Evolutionary conservation across 2,113 vertebrate genomes (phyloP).

Genomic region (Leptodactylus fuscus): DNA sequence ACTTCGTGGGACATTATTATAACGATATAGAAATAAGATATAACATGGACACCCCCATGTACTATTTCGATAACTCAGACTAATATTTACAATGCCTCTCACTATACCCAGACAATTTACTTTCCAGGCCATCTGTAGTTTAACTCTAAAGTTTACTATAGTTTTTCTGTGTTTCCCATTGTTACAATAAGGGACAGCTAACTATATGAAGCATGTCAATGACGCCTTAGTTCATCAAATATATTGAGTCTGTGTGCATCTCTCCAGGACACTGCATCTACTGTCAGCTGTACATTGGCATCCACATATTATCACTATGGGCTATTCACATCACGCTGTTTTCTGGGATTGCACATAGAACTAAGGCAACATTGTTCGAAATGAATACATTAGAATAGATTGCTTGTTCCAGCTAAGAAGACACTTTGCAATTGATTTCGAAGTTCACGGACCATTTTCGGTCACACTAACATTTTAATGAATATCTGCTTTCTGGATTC

Average conservation of each 20-base stretch:
- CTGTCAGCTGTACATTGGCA: slow-evolving; percentile 19
- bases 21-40: no score
- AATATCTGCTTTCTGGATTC: slow-evolving; percentile 1
- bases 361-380: slow-evolving; percentile 30
- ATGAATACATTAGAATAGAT: slow-evolving; percentile 24
- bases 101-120: background rate
- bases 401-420: slow-evolving; percentile 24
- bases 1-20: no score
- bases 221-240: slow-evolving; percentile 17
- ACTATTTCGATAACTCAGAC: no score
- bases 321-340: slow-evolving; percentile 33
- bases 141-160: background rate
- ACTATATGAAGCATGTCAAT: slow-evolving; percentile 7
- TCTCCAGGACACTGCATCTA: slow-evolving; percentile 23
- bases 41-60: no score
- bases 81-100: no score
- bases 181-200: background rate
- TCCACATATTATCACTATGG: background rate
- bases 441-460: background rate
- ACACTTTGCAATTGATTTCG: slow-evolving; percentile 22
- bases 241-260: slow-evolving; percentile 20
- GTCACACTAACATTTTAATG: background rate
- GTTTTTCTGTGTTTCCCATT: background rate
- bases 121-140: background rate
- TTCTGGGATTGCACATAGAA: slow-evolving; percentile 12